phyloP scores from a whole-genome alignment of 2,888 invertebrate genomes.

The Epistrophe grossulariae region DNA sequence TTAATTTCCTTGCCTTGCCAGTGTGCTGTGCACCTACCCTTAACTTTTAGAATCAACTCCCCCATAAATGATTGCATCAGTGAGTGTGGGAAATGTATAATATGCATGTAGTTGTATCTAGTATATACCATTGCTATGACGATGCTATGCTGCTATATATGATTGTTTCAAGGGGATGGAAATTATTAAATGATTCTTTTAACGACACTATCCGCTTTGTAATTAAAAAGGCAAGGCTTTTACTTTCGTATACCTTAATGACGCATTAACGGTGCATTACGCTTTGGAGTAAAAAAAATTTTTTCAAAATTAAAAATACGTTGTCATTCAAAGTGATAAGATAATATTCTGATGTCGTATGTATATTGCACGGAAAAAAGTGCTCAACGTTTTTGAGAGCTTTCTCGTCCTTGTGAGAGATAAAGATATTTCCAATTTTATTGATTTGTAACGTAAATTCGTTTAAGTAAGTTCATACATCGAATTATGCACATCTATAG shows the following conservation, averaged over 20 bases:
- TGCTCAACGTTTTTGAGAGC: neutral
- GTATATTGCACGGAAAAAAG: neutral
- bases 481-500: neutral
- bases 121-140: slow-evolving; percentile 17
- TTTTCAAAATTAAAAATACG: slow-evolving; percentile 42
- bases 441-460: neutral
- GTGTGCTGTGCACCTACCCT: slow-evolving; percentile 31
- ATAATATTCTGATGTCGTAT: slow-evolving; percentile 15
- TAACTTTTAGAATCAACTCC: slow-evolving; percentile 39
- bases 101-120: slow-evolving; percentile 7
- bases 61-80: slow-evolving; percentile 41
- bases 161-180: slow-evolving; percentile 58
- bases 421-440: neutral
- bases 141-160: neutral
- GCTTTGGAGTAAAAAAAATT: neutral
- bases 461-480: neutral
- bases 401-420: neutral
- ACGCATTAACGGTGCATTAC: slow-evolving; percentile 65
- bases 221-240: slow-evolving; percentile 48
- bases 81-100: neutral
- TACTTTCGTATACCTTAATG: slow-evolving; percentile 55
- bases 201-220: slow-evolving; percentile 57
- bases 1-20: slow-evolving; percentile 48
- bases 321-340: slow-evolving; percentile 38
- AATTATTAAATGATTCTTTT: slow-evolving; percentile 69